Evolutionary conservation across 2,113 vertebrate genomes (phyloP).

Genomic region (Leptobrachium ailaonicum): DNA sequence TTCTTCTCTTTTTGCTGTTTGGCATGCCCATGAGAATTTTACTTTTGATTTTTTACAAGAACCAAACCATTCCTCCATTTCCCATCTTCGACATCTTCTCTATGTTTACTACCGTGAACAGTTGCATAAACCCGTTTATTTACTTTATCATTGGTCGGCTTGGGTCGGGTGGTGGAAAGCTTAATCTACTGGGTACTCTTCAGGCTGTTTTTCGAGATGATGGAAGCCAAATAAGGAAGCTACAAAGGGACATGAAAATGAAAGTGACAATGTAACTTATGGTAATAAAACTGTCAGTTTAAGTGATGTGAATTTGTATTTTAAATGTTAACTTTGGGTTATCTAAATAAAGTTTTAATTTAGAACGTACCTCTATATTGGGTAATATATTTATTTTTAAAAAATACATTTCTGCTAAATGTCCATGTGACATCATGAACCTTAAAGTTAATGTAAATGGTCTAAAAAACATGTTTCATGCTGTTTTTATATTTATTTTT

Average conservation of each 20-base stretch:
- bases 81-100: slow-evolving; percentile 31
- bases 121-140: slow-evolving; percentile 49
- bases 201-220: slow-evolving; percentile 38
- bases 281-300: no score
- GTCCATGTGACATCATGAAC: no score
- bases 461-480: no score
- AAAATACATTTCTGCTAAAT: no score
- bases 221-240: not conserved
- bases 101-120: slow-evolving; percentile 55
- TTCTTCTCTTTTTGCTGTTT: slow-evolving; percentile 57
- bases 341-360: no score
- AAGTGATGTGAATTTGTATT: no score
- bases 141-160: slow-evolving; percentile 53
- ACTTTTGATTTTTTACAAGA: slow-evolving; percentile 26
- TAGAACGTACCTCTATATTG: no score
- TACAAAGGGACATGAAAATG: not conserved
- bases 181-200: slow-evolving; percentile 4
- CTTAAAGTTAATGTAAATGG: no score
- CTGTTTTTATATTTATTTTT: no score
- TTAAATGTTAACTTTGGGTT: no score
- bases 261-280: no score
- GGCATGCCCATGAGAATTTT: slow-evolving; percentile 51
- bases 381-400: no score
- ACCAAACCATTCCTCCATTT: slow-evolving; percentile 20
- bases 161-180: not conserved